These are phyloP conservation scores for Chelidonichthys spinosus DNA, from an alignment of 2,797 vertebrate species.

Conservation along the genomic window DNA sequence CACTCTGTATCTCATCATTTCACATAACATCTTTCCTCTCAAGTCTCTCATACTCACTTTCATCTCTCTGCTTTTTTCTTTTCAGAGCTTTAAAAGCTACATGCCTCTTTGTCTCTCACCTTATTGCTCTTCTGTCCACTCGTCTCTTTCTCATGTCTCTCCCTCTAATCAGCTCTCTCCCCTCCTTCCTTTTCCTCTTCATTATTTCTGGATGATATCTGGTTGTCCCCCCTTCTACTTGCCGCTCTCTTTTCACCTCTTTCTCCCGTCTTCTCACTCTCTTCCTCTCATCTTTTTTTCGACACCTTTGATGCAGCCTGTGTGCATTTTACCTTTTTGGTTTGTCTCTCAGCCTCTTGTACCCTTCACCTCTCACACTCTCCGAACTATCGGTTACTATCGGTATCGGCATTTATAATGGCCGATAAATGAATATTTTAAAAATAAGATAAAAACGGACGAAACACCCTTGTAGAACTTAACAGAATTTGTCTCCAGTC, in stretches of 20 bases:
- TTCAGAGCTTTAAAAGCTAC: conserved; percentile 37
- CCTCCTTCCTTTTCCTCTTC: conserved; percentile 42
- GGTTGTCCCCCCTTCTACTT: conserved; percentile 10
- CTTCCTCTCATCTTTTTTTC: conserved; percentile 42
- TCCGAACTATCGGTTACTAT: no score
- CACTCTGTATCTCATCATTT: conserved; percentile 11
- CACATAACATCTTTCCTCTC: conserved; percentile 40
- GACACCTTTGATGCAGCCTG: conserved; percentile 43
- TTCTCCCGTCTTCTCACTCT: conserved; percentile 23
- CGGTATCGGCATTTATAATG: no score
- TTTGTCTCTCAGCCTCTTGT: conserved; percentile 25
- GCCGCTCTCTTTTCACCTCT: conserved; percentile 25
- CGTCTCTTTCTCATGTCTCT: conserved; percentile 25
- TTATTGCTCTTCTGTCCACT: conserved; percentile 33
- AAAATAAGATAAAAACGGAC: no score
- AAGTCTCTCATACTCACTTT: conserved; percentile 30
- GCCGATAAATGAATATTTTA: no score
- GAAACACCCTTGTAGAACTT: no score
- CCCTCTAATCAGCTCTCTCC: conserved; percentile 42
- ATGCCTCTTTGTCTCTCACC: conserved; percentile 46
- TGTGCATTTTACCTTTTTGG: conserved; percentile 45
- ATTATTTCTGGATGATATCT: conserved; percentile 56
- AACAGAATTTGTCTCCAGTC: no score
- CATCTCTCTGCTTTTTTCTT: conserved; percentile 4
- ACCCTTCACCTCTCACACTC: conserved; percentile 15